Conservation (phyloP, 2,888 invertebrate genomes). For the Acleris sparsana region DNA sequence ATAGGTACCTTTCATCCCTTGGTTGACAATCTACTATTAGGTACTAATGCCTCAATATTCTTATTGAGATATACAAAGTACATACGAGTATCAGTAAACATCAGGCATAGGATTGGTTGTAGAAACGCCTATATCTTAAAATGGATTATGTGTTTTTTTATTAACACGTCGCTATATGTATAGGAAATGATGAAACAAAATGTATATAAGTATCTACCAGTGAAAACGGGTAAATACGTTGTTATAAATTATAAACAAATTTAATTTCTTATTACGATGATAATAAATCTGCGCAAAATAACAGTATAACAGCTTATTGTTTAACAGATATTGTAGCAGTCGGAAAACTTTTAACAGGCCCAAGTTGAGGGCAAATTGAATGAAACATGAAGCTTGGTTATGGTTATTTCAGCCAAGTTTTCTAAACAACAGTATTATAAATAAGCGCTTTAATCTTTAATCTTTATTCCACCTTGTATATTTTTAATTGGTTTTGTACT, state of each 20-base stretch:
- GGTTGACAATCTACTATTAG: too few species aligned
- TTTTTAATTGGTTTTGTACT: not conserved
- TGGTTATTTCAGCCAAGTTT: conserved; percentile 56
- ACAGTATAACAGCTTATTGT: conserved; percentile 59
- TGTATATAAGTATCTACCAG: not conserved
- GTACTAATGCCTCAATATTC: too few species aligned
- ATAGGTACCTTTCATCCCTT: too few species aligned
- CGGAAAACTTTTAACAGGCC: conserved; percentile 74
- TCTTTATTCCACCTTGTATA: not conserved
- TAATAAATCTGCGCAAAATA: conserved; percentile 64
- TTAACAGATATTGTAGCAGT: conserved; percentile 60
- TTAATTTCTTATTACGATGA: conserved; percentile 34
- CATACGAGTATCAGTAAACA: too few species aligned
- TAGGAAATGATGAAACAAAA: not conserved
- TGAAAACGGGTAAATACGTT: not conserved
- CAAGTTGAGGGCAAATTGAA: conserved; percentile 63
- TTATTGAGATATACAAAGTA: too few species aligned
- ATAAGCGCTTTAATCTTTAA: conserved; percentile 19
- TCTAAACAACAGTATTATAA: conserved; percentile 27
- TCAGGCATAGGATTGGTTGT: too few species aligned
- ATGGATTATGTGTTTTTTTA: too few species aligned
- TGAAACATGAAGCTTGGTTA: conserved; percentile 54
- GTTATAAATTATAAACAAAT: conserved; percentile 18
- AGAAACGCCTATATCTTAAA: too few species aligned
- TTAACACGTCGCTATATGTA: too few species aligned